Evolutionary conservation across 2,797 vertebrate species (phyloP), one percentile per base, ranked within the genome.

Genomic region (Phalloptychus januarius): DNA sequence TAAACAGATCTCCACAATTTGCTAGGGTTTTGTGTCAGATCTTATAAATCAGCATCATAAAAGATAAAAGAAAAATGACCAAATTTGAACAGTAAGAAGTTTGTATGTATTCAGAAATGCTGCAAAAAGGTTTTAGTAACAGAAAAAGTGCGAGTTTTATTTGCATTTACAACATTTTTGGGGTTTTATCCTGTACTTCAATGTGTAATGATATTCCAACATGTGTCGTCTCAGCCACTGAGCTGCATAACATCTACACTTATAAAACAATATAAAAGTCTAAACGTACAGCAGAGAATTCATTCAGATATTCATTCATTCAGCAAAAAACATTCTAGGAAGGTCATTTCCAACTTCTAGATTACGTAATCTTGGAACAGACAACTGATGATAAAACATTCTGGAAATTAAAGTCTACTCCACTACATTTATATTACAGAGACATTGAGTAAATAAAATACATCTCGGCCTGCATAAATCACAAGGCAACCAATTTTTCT

Each of bases 391-490:
- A 72, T 54, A 67, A 58, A 77, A 25, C 36, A 45, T 72, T 38
- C 65, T 40, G 72, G 31, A 75, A 83, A 79, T 48, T 10, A 45
- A 70, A 71, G 20, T 25, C 31, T 31, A 36, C 2, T n/a, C 40
- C 45, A 25, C 7, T 38, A 42, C 38, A 31, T 61, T 40, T 31
- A 61, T 25, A 58, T 28, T 12, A 74, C 25, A 45, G 40, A 48
- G 11, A 42, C 20, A 38, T 16, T 18, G 4, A 12, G 2, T 25
- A 48, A 65, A 65, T 40, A 31, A 72, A 40, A 42, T 5, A 46
- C 13, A 52, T 40, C 1, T 36, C 38, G 31, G 48, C 42, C 50
- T 38, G 31, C 10, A 33, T 13, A 54, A 67, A 33, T 46, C 70
- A 69, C 16, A 81, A 72, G 74, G 46, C 11, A 54, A 31, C 25